These are phyloP conservation scores for Otis tarda DNA, from an alignment of 2,113 vertebrate species.

Conservation along the genomic window DNA sequence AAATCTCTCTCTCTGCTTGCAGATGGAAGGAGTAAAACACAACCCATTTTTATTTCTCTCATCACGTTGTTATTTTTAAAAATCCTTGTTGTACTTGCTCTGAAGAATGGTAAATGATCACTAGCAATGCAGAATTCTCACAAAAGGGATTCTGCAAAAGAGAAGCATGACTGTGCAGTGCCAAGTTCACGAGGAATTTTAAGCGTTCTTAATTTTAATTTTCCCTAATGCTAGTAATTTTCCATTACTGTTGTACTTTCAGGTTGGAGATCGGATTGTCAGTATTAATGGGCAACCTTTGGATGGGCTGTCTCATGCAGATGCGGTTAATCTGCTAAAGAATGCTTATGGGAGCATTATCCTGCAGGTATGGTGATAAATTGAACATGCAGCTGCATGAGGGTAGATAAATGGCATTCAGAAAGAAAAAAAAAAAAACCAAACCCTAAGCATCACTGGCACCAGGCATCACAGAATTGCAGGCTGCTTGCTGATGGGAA, in stretches of 20 bases:
- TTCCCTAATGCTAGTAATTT: constrained; percentile 75
- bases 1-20: not conserved
- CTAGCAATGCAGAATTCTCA: constrained; percentile 10
- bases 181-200: constrained; percentile 62
- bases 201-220: constrained; percentile 74
- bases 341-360: constrained; percentile 88
- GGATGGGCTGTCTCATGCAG: constrained; percentile 87
- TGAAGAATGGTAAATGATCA: constrained; percentile 2
- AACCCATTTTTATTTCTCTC: constrained; percentile 39
- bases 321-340: constrained; percentile 92
- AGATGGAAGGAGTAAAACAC: not conserved
- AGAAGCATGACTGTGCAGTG: constrained; percentile 40
- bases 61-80: not conserved
- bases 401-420: constrained; percentile 75
- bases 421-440: not conserved
- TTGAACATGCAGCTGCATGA: constrained; percentile 64
- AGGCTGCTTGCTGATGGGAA: constrained; percentile 63
- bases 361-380: constrained; percentile 86
- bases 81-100: not conserved
- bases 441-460: constrained; percentile 56
- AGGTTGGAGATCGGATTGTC: constrained; percentile 97
- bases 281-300: constrained; percentile 89
- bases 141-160: constrained; percentile 57
- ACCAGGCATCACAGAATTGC: constrained; percentile 41
- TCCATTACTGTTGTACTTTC: constrained; percentile 62